phyloP scores from a whole-genome alignment of 2,113 vertebrate genomes.

The Saiga tatarica region DNA sequence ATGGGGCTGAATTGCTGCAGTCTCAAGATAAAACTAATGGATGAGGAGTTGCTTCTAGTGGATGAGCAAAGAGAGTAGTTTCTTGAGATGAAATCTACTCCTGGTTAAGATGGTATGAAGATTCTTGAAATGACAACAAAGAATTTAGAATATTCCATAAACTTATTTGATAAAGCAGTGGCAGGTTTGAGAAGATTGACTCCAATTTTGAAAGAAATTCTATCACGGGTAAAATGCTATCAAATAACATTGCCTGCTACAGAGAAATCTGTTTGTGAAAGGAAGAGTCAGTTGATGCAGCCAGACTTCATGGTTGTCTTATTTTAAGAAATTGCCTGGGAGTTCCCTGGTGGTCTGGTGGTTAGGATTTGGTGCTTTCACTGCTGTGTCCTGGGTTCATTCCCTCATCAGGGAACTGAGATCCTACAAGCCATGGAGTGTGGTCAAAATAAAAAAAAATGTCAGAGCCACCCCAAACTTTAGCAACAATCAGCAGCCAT shows the following conservation, averaged over 20 bases:
- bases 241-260: neutral
- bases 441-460: neutral
- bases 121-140: neutral
- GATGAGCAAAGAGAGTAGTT: neutral
- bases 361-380: neutral
- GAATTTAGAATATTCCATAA: neutral
- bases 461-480: too few species aligned
- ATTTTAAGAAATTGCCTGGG: neutral
- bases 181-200: neutral
- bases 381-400: neutral
- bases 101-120: too few species aligned
- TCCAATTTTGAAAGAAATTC: neutral
- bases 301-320: neutral
- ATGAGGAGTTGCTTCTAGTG: neutral
- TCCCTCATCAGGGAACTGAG: neutral
- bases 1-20: neutral
- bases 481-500: too few species aligned
- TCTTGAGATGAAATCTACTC: neutral
- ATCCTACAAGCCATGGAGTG: neutral
- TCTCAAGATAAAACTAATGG: neutral
- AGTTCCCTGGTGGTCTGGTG: neutral
- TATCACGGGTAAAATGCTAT: neutral
- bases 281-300: neutral
- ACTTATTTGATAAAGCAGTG: neutral
- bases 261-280: neutral